These are phyloP conservation scores for Hesperophylax magnus DNA, from an alignment of 1,140 invertebrate species.

Conservation along the genomic window DNA sequence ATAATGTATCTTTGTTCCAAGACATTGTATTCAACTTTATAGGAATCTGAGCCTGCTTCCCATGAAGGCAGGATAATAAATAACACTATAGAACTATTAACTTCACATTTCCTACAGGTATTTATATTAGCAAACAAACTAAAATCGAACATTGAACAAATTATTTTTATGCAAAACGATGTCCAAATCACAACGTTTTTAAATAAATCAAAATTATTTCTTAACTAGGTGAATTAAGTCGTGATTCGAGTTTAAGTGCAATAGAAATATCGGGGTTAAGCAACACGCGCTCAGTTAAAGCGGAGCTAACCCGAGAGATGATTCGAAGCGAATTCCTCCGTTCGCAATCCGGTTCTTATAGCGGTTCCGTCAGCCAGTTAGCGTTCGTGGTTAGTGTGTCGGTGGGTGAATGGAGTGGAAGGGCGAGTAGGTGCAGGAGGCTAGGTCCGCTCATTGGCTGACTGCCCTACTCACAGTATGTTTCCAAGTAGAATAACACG, in stretches of 20 bases:
- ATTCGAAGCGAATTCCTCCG: slow-evolving; percentile 1
- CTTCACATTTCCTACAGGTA: no score
- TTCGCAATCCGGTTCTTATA: background rate
- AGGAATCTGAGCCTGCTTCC: no score
- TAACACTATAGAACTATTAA: no score
- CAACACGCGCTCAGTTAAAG: background rate
- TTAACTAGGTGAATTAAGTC: background rate
- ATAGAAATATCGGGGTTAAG: background rate
- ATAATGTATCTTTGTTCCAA: no score
- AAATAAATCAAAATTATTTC: background rate
- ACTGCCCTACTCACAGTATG: background rate
- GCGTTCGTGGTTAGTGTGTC: slow-evolving; percentile 4
- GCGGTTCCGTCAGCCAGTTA: slow-evolving; percentile 1
- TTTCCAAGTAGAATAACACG: background rate
- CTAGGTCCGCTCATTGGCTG: slow-evolving; percentile 9
- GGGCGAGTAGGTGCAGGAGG: background rate
- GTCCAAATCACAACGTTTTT: background rate
- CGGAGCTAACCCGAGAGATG: background rate
- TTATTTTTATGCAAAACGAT: no score
- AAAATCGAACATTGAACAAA: no score
- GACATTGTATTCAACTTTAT: no score
- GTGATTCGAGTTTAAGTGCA: background rate
- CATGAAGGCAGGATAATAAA: no score
- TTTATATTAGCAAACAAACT: no score
- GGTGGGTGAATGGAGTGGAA: background rate